Percentiles rank a stretch among this genome's conserved stretches.
Evolutionary conservation across 2,797 vertebrate genomes (phyloP).

Genomic region (Peromyscus aztecus): DNA sequence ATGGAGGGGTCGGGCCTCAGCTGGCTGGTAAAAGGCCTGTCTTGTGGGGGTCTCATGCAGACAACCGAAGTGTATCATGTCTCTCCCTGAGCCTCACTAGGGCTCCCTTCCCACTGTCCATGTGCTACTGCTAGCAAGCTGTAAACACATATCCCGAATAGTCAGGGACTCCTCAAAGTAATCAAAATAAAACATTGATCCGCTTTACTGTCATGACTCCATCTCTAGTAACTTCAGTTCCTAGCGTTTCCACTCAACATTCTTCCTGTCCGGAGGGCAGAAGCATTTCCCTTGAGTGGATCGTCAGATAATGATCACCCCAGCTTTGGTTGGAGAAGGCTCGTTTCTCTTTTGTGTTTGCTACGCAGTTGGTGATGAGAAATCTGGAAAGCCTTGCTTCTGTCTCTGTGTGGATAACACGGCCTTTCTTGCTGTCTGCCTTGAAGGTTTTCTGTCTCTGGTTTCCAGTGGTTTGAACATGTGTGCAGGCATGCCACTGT

Average conservation of each 20-base stretch:
- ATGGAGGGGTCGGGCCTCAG: background rate
- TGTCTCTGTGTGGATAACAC: background rate
- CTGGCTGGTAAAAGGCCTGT: background rate
- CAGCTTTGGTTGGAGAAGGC: background rate
- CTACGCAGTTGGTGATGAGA: background rate
- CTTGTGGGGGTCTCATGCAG: background rate
- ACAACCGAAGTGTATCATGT: background rate
- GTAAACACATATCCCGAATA: background rate
- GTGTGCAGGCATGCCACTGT: background rate
- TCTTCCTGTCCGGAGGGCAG: no score
- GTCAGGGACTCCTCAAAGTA: background rate
- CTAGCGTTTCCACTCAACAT: background rate
- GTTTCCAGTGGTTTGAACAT: background rate
- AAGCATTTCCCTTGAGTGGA: background rate
- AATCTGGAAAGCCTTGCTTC: background rate
- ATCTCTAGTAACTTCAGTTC: background rate
- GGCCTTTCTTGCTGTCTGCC: background rate
- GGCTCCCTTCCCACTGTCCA: background rate
- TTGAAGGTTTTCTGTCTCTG: background rate
- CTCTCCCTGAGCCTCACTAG: background rate
- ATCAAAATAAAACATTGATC: background rate
- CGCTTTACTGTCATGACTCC: background rate
- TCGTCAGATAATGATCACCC: background rate
- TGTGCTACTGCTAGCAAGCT: no score
- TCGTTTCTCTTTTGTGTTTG: background rate